Percentiles rank a stretch among this genome's conserved stretches.
Conservation (phyloP, 2,113 vertebrate genomes). For the Archocentrus centrarchus region DNA sequence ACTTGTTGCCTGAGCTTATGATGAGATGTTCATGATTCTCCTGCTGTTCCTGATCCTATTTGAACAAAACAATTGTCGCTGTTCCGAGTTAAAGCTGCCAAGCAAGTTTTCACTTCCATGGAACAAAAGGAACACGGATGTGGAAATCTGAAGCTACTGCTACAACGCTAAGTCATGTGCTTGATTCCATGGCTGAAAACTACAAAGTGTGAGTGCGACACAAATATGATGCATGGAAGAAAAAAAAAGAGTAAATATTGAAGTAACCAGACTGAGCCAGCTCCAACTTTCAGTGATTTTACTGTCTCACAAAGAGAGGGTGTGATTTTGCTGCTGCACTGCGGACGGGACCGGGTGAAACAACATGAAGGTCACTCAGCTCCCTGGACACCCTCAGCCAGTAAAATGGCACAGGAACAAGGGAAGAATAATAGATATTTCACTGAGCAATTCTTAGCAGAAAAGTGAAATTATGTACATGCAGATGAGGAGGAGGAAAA, state of each 20-base stretch:
- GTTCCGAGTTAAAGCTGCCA: slow-evolving; percentile 63
- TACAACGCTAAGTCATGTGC: slow-evolving; percentile 60
- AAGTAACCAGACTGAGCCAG: background rate
- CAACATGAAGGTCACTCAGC: slow-evolving; percentile 44
- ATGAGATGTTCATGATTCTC: slow-evolving; percentile 69
- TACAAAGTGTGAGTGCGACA: background rate
- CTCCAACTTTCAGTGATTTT: slow-evolving; percentile 3
- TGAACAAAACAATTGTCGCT: slow-evolving; percentile 59
- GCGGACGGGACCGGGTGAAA: slow-evolving; percentile 27
- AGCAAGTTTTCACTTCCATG: slow-evolving; percentile 72
- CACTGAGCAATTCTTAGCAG: slow-evolving; percentile 55
- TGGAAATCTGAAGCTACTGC: slow-evolving; percentile 65
- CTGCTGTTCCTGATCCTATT: slow-evolving; percentile 77
- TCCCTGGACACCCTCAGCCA: slow-evolving; percentile 35
- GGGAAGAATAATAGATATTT: slow-evolving; percentile 70
- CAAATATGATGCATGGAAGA: background rate
- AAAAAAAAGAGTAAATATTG: background rate
- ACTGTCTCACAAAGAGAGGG: background rate
- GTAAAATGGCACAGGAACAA: slow-evolving; percentile 42
- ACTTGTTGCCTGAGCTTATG: slow-evolving; percentile 74
- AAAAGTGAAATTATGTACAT: slow-evolving; percentile 68
- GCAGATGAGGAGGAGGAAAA: slow-evolving; percentile 72
- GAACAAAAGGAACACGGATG: slow-evolving; percentile 66
- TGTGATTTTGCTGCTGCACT: slow-evolving; percentile 23
- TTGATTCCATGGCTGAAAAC: background rate